phyloP scores from a whole-genome alignment of 2,888 invertebrate genomes.

The Cataglyphis rosenhaueri region DNA sequence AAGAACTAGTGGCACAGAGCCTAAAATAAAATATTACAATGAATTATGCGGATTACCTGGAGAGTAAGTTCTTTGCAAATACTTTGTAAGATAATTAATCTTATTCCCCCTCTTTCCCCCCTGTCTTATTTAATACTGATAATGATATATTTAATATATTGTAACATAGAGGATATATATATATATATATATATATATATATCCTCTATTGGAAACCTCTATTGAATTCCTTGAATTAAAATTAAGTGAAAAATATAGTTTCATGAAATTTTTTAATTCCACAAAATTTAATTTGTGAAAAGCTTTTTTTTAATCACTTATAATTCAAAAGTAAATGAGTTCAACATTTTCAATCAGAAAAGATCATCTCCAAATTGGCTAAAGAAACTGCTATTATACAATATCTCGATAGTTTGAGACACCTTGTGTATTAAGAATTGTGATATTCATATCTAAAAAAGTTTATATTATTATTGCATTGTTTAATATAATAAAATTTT shows the following conservation, averaged over 20 bases:
- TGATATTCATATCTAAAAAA: background rate
- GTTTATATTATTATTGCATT: background rate
- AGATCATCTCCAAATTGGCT: background rate
- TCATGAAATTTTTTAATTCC: background rate
- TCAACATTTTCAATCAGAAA: background rate
- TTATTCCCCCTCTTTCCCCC: background rate
- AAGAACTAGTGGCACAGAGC: slow-evolving; percentile 99
- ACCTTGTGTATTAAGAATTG: background rate
- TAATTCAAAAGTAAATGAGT: background rate
- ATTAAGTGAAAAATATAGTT: background rate
- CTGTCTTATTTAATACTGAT: background rate
- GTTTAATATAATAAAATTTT: background rate
- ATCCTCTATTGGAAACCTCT: no score
- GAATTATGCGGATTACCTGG: slow-evolving; percentile 92
- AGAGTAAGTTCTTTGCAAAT: slow-evolving; percentile 85
- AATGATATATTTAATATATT: background rate
- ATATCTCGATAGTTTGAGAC: background rate
- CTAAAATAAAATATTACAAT: slow-evolving; percentile 99
- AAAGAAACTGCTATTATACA: background rate
- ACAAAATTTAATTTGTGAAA: background rate
- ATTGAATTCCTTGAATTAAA: background rate
- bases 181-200: no score
- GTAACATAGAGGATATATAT: background rate
- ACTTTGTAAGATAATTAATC: background rate
- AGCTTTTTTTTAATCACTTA: background rate